These are phyloP conservation scores for Ametastegia equiseti DNA, from an alignment of 2,888 invertebrate genomes.

Conservation along the genomic window DNA sequence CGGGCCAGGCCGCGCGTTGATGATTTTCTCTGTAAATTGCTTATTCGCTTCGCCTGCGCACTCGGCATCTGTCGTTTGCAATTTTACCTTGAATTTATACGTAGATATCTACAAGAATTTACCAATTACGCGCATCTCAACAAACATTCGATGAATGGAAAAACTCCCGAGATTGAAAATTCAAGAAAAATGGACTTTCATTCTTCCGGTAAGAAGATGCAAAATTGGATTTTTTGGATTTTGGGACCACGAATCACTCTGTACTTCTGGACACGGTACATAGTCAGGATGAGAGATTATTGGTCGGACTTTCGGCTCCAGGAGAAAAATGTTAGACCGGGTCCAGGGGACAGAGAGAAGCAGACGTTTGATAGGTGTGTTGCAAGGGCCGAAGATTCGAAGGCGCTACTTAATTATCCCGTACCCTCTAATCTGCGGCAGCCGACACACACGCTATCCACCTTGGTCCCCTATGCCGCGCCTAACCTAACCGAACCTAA, in stretches of 20 bases:
- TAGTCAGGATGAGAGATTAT: not conserved
- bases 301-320: conserved; percentile 14
- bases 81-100: conserved; percentile 29
- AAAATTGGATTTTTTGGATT: not conserved
- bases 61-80: conserved; percentile 16
- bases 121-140: not conserved
- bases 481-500: conserved; percentile 45
- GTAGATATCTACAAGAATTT: not conserved
- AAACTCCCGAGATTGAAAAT: not conserved
- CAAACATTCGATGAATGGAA: not conserved
- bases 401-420: conserved; percentile 75
- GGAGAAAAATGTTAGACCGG: conserved; percentile 15
- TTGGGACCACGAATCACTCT: too few relatives aligned
- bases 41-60: conserved; percentile 26
- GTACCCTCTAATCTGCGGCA: conserved; percentile 73
- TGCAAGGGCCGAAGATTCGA: conserved; percentile 60
- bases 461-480: conserved; percentile 54
- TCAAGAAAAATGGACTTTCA: not conserved
- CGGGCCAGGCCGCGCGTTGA: conserved; percentile 38
- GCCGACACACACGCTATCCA: conserved; percentile 72
- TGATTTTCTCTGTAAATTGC: conserved; percentile 44
- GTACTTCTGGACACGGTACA: not conserved
- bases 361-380: conserved; percentile 41
- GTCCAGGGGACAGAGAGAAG: conserved; percentile 40
- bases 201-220: too few relatives aligned